Evolutionary conservation across 1,140 invertebrate genomes (phyloP).

Genomic region (Teleogryllus occipitalis): DNA sequence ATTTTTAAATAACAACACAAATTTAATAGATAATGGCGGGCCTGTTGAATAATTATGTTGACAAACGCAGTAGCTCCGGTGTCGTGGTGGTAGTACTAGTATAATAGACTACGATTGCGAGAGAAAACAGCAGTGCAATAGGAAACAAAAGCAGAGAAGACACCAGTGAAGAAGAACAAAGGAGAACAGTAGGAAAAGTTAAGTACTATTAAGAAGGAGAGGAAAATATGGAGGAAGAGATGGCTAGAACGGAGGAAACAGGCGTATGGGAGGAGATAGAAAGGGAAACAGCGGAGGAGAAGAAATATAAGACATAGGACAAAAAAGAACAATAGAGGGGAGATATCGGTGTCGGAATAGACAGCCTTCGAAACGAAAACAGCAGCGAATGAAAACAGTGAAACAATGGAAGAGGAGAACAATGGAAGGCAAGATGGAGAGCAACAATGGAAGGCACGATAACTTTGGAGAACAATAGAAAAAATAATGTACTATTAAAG

Average conservation of each 20-base stretch:
- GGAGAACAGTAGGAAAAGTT: background rate
- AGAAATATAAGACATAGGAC: too few species aligned
- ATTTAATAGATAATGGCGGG: too few species aligned
- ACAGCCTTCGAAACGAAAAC: too few species aligned
- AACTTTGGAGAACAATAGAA: background rate
- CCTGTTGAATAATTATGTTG: too few species aligned
- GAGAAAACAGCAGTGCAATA: background rate
- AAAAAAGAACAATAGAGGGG: too few species aligned
- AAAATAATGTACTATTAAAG: conserved; percentile 27
- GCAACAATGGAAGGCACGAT: too few species aligned
- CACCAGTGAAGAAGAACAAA: background rate
- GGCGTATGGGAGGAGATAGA: background rate
- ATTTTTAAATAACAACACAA: too few species aligned
- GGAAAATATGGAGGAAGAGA: background rate
- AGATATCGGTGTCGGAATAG: too few species aligned
- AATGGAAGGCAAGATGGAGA: background rate
- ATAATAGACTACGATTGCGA: background rate
- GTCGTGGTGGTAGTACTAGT: too few species aligned
- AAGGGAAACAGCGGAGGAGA: background rate
- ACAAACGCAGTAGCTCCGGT: too few species aligned
- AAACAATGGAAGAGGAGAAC: background rate
- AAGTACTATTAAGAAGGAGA: conserved; percentile 28
- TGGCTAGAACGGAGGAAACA: background rate
- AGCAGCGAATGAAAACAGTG: background rate
- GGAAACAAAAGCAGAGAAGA: background rate